Percentiles rank a stretch among this genome's conserved stretches.
Conservation (phyloP, 2,113 vertebrate species). For the Scortum barcoo region DNA sequence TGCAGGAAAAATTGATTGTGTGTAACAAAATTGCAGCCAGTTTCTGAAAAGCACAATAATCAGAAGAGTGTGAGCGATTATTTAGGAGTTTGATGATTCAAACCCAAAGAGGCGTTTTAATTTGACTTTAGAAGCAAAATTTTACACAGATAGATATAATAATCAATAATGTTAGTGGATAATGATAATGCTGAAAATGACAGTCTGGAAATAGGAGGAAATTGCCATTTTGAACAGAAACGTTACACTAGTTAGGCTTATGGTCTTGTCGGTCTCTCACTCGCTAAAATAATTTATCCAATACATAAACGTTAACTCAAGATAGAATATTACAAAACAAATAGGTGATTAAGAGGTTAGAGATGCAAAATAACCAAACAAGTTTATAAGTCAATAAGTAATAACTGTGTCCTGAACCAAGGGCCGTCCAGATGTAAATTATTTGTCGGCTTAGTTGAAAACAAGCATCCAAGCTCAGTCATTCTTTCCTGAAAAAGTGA, state of each 20-base stretch:
- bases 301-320: neutral
- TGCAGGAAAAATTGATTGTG: slow-evolving; percentile 50
- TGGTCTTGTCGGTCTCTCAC: neutral
- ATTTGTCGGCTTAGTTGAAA: neutral
- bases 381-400: neutral
- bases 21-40: slow-evolving; percentile 28
- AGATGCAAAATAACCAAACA: neutral
- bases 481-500: neutral
- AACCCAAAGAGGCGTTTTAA: slow-evolving; percentile 18
- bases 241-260: neutral
- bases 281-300: neutral
- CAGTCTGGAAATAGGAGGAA: slow-evolving; percentile 7
- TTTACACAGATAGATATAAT: neutral
- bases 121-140: slow-evolving; percentile 6
- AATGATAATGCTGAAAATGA: neutral
- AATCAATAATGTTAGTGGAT: neutral
- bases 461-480: neutral
- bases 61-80: slow-evolving; percentile 27
- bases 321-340: neutral
- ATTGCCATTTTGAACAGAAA: neutral
- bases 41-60: slow-evolving; percentile 34
- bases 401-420: neutral
- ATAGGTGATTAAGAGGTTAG: neutral
- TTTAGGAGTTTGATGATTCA: slow-evolving; percentile 31
- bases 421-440: neutral